Evolutionary conservation across 2,113 vertebrate genomes (phyloP).

Genomic region (Dicentrarchus labrax): DNA sequence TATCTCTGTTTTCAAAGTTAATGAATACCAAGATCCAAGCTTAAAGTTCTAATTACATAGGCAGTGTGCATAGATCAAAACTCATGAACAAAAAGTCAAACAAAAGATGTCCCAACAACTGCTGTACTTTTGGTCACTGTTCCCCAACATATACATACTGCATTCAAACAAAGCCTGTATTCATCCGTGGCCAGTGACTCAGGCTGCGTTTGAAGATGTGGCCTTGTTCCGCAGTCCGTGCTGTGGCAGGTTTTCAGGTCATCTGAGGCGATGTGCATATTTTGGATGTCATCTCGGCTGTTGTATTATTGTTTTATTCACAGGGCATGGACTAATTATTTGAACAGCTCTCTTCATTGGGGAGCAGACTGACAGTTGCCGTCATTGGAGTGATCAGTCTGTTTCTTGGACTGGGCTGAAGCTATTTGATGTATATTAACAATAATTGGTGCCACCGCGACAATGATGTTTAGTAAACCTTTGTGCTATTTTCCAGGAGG

Average conservation of each 20-base stretch:
- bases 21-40: background rate
- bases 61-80: conserved; percentile 16
- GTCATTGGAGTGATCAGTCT: conserved; percentile 87
- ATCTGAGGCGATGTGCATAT: conserved; percentile 79
- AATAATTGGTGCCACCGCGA: conserved; percentile 87
- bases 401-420: conserved; percentile 73
- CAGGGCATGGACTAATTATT: conserved; percentile 85
- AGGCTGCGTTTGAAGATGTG: conserved; percentile 39
- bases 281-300: conserved; percentile 80
- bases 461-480: conserved; percentile 87
- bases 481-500: conserved; percentile 90
- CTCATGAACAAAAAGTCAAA: conserved; percentile 7
- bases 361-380: conserved; percentile 86
- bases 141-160: conserved; percentile 47
- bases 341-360: conserved; percentile 77
- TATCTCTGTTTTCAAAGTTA: background rate
- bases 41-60: background rate
- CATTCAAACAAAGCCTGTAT: conserved; percentile 65
- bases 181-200: conserved; percentile 26
- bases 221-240: conserved; percentile 40
- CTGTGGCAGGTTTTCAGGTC: conserved; percentile 74
- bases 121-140: conserved; percentile 21
- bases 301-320: conserved; percentile 84
- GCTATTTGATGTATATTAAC: conserved; percentile 89
- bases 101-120: conserved; percentile 20